Conservation (phyloP, 2,888 invertebrate species). For the Noctua fimbriata region DNA sequence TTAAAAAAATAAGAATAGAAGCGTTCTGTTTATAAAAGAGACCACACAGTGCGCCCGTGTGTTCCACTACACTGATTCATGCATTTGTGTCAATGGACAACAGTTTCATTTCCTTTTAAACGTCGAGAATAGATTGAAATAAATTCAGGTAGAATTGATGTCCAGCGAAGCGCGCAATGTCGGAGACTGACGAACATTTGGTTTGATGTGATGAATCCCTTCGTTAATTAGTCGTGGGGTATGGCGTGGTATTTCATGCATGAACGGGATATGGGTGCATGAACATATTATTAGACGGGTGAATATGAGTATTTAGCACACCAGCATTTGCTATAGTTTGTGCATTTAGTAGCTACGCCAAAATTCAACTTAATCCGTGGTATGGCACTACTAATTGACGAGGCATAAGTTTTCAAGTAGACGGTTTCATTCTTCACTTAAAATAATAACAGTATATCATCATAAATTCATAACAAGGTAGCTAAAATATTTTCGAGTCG, state of each 20-base stretch:
- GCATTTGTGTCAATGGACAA: constrained; percentile 10
- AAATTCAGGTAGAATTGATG: constrained; percentile 2
- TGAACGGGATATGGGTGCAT: not conserved
- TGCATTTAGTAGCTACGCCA: not conserved
- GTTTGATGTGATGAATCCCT: not conserved
- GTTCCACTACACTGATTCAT: constrained; percentile 21
- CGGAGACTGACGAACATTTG: not conserved
- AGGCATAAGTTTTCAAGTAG: not conserved
- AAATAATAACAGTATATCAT: not conserved
- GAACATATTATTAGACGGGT: not conserved
- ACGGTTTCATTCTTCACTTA: not conserved
- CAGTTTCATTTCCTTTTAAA: constrained; percentile 30
- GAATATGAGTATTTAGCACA: not conserved
- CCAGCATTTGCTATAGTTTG: not conserved
- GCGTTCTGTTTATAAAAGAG: not conserved
- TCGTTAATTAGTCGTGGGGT: not conserved
- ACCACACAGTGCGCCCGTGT: not conserved
- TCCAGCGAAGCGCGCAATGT: constrained; percentile 14
- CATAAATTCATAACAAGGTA: not conserved
- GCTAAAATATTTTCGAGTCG: not conserved
- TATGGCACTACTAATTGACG: not conserved
- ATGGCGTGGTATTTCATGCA: not conserved
- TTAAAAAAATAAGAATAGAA: not conserved
- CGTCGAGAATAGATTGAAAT: constrained; percentile 12
- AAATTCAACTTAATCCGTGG: not conserved